Evolutionary conservation across 2,888 invertebrate species (phyloP).

Genomic region (Lycocerus yunnanus): DNA sequence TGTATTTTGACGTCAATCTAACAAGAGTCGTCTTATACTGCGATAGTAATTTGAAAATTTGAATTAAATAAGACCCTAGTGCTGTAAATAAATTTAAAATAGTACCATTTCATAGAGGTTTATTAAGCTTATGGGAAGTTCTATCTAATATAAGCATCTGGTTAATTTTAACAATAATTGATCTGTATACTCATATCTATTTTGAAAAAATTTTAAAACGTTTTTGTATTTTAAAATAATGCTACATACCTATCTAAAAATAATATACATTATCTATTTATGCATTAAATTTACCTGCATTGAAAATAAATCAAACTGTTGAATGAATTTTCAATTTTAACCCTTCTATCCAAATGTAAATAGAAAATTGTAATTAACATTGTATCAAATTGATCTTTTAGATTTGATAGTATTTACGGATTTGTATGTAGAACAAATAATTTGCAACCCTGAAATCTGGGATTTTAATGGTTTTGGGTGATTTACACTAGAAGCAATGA

Average conservation of each 20-base stretch:
- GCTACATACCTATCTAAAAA: too few relatives aligned
- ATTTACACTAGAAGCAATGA: constrained; percentile 8
- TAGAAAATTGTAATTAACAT: neutral
- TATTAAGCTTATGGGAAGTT: too few relatives aligned
- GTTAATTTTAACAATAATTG: too few relatives aligned
- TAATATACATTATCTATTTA: too few relatives aligned
- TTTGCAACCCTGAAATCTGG: neutral
- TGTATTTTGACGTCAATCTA: neutral
- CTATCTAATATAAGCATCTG: too few relatives aligned
- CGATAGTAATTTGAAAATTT: neutral
- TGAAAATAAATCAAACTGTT: neutral
- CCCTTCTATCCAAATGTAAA: neutral
- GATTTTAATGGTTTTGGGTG: constrained; percentile 15
- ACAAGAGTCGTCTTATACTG: neutral
- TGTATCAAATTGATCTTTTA: neutral
- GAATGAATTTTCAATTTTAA: neutral
- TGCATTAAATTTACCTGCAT: neutral
- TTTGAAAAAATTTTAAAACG: too few relatives aligned
- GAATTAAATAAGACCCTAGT: neutral
- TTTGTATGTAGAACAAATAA: constrained; percentile 13
- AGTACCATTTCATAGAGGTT: too few relatives aligned
- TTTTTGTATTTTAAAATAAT: too few relatives aligned
- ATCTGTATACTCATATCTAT: too few relatives aligned
- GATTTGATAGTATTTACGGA: constrained; percentile 6
- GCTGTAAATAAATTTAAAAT: neutral